Evolutionary conservation across 2,888 invertebrate genomes (phyloP), one percentile per base, ranked within the genome.

Genomic region (Ophion ventricosus): DNA sequence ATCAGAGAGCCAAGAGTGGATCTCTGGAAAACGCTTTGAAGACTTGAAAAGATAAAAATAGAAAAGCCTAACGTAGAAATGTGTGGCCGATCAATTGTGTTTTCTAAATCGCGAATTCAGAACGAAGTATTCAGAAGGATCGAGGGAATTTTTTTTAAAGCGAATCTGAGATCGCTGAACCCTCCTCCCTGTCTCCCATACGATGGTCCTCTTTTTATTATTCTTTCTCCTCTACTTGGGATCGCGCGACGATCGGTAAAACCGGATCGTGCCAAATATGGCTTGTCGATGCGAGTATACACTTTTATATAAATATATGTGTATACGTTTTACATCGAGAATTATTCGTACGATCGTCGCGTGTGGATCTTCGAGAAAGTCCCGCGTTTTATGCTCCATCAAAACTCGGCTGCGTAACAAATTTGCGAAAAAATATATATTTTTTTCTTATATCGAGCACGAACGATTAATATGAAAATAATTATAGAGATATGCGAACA

Each of bases 191-290:
- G n/a, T 35, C n/a, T 35, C 57, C 57, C 57, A 17, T 49, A 49
- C 14, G 49, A 49, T 29, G 35, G 57, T 57, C 57, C 67, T 43
- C 43, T 57, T 57, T 57, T 66, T 54, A 54, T 67, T 75, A 76
- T 80, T 70, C 54, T 70, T 74, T 54, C 35, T 54, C 63, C 70
- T 70, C 79, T 79, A 76, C 66, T 20, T 70, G 76, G 79, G 61
- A 82, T 84, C 76, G 82, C 77, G 74, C 83, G 79, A 84, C 82
- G 83, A 82, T 83, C 83, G 78, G 64, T 84, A 83, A 86, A 89
- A 89, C 88, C 87, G 87, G 89, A 89, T 87, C 86, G 87, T 87
- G 87, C 87, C 86, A 85, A 86, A 88, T 88, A 87, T 84, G 84
- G 82, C n/a, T 72, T 57, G 79, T 69, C 79, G 79, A n/a, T 72